Conservation (phyloP, 1,140 invertebrate species). For the Ylistrum balloti region DNA sequence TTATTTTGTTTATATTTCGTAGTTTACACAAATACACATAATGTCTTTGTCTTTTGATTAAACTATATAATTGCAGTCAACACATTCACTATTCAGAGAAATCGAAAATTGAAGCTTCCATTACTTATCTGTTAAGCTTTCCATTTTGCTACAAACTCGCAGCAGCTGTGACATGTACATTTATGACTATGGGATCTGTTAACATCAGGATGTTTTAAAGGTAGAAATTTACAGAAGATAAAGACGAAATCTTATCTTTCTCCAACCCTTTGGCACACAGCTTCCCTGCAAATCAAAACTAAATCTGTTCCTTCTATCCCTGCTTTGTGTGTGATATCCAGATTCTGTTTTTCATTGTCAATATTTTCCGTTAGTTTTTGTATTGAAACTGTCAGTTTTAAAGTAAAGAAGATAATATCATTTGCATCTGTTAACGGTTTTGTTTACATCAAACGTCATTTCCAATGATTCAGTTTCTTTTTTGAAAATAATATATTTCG, state of each 20-base stretch:
- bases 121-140: too few species aligned
- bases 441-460: neutral
- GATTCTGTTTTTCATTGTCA: neutral
- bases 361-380: neutral
- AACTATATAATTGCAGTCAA: too few species aligned
- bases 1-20: neutral
- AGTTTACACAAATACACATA: neutral
- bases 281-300: neutral
- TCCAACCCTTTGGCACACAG: neutral
- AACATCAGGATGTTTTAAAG: too few species aligned
- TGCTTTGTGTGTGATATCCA: neutral
- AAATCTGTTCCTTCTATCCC: neutral
- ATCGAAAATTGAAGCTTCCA: too few species aligned
- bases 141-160: too few species aligned
- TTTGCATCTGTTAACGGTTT: constrained; percentile 4
- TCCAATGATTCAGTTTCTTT: neutral
- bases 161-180: too few species aligned
- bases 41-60: constrained; percentile 19
- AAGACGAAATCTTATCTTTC: neutral
- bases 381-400: neutral
- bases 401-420: neutral
- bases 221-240: neutral
- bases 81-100: too few species aligned
- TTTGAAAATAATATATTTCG: neutral
- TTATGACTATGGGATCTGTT: too few species aligned